Base-by-base conservation (phyloP, 92 coral and sea anemone species). In the Bergia puertoricense region DNA sequence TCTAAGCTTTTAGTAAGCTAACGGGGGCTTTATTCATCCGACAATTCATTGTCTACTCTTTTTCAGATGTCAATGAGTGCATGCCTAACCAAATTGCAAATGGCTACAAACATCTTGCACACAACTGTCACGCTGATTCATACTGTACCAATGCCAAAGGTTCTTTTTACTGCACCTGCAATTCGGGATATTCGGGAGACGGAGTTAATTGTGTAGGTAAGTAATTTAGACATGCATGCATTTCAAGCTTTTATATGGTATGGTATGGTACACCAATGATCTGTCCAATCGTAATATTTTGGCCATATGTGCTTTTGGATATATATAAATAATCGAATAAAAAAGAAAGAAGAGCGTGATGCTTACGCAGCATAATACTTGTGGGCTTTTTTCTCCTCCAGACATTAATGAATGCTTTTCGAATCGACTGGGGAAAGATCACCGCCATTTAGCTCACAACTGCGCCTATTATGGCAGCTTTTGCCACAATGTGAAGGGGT, bases 141-240 rank as follows among this genome's bases (percentile, higher is more conserved):
- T 85, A 88, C 91, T 93, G 95, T n/a, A 91, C 81, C 45, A 93
- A 93, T 84, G 89, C 93, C 50, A 82, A 88, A 38, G 95, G 95
- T 22, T 85, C 91, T 9, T 93, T 90, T 56, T 74, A 85, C 78
- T 93, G 95, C 89, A 50, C 71, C 10, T 93, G 95, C 41, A 80
- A 77, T 48, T 77, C 57, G 8, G 95, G 95, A 2, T 92, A 86
- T 76, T 18, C 82, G 2, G 94, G 94, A 84, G 72, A 82, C 20
- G 94, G 94, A 23, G 80, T 86, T 48, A 48, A 38, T 13, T 91
- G 93, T 36, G 76, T 59, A 4, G 93, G 93, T 89, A 67, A 91
- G 86, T 6, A 48, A 0, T 30, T 30, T 8, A 54, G 16, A 54
- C 18, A 0, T 8, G 59, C 15, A 10, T 20, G 69, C 23, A 20